Conservation (phyloP, 2,888 invertebrate species). For the Opisthograptis luteolata region DNA sequence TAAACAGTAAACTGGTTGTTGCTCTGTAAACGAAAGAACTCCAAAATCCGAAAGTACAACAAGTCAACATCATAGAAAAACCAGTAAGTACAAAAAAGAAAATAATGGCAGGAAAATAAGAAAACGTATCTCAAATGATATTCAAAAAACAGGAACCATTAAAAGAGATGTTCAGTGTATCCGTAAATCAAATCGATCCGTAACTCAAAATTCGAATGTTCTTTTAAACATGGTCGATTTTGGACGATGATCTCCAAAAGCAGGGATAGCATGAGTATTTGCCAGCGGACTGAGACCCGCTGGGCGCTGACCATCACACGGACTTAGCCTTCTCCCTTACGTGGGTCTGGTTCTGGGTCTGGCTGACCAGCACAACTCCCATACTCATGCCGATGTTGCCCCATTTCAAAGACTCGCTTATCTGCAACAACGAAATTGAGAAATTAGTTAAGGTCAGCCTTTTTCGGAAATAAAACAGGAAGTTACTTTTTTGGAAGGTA, state of each 20-base stretch:
- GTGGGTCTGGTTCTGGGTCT: slow-evolving; percentile 52
- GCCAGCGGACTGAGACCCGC: slow-evolving; percentile 65
- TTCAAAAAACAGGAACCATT: slow-evolving; percentile 26
- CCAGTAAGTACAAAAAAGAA: background rate
- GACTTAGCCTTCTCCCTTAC: slow-evolving; percentile 73
- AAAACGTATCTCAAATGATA: slow-evolving; percentile 20
- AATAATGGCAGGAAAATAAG: slow-evolving; percentile 7
- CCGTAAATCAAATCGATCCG: slow-evolving; percentile 12
- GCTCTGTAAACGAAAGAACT: background rate
- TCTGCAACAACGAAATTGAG: slow-evolving; percentile 80
- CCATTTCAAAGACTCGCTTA: slow-evolving; percentile 89
- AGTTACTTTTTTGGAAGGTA: too few relatives aligned
- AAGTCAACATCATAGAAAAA: background rate
- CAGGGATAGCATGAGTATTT: slow-evolving; percentile 67
- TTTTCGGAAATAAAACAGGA: too few relatives aligned
- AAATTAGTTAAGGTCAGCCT: slow-evolving; percentile 12
- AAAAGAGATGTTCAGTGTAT: slow-evolving; percentile 20
- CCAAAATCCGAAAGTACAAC: slow-evolving; percentile 3
- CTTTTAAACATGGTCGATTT: slow-evolving; percentile 67
- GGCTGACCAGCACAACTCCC: slow-evolving; percentile 86
- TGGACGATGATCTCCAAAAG: slow-evolving; percentile 66
- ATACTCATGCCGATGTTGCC: slow-evolving; percentile 88
- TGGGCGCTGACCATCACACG: slow-evolving; percentile 71
- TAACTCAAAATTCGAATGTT: slow-evolving; percentile 30
- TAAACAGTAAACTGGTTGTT: background rate